Conservation (phyloP, 2,888 invertebrate species). For the Serrognathus titanus region DNA sequence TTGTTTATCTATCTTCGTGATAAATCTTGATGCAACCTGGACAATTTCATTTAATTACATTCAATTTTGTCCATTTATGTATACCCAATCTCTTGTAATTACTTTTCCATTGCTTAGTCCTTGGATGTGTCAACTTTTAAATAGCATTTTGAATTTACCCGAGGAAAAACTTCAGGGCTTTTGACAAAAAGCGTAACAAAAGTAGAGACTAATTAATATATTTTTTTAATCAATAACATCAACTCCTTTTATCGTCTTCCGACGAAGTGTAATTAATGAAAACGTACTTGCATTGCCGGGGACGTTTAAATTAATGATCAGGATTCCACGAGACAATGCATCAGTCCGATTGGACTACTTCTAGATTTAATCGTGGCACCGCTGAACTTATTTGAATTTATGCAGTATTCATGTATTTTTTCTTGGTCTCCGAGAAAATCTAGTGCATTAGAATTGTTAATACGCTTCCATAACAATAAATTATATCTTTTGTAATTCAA, state of each 20-base stretch:
- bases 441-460: conserved; percentile 28
- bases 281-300: conserved; percentile 22
- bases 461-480: conserved; percentile 25
- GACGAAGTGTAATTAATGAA: conserved; percentile 27
- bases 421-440: conserved; percentile 12
- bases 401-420: conserved; percentile 28
- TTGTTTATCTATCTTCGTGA: background rate
- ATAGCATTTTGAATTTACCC: too few species aligned
- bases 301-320: conserved; percentile 26
- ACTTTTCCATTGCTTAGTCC: too few species aligned
- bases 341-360: conserved; percentile 25
- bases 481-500: conserved; percentile 29
- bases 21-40: too few species aligned
- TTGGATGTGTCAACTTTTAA: too few species aligned
- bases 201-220: conserved; percentile 14
- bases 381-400: conserved; percentile 27
- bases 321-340: conserved; percentile 25
- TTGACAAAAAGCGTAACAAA: too few species aligned
- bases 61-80: too few species aligned
- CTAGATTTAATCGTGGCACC: conserved; percentile 21
- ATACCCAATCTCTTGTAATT: too few species aligned
- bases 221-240: conserved; percentile 20
- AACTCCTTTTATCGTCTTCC: conserved; percentile 18
- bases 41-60: too few species aligned
- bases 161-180: too few species aligned